A percentile compares a stretch with the other conserved stretches of the same genome.
Evolutionary conservation across 1,140 invertebrate genomes (phyloP).

Genomic region (Drosophila burlai): DNA sequence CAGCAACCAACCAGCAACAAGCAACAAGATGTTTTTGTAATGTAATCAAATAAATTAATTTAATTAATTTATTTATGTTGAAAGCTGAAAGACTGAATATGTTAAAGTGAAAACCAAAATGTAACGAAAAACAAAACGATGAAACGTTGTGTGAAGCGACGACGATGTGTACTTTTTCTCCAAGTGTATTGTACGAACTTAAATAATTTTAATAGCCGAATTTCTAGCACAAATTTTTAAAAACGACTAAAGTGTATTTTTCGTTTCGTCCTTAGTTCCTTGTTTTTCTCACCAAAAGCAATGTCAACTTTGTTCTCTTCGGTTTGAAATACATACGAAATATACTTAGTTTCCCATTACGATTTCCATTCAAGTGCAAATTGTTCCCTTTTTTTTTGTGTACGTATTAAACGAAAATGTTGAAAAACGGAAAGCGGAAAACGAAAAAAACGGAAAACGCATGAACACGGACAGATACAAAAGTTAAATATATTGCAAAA

Average conservation of each 20-base stretch:
- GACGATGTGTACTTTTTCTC: slow-evolving; percentile 66
- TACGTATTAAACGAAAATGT: slow-evolving; percentile 49
- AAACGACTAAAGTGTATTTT: slow-evolving; percentile 33
- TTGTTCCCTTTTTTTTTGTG: slow-evolving; percentile 45
- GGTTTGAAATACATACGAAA: background rate
- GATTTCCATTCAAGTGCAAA: slow-evolving; percentile 51
- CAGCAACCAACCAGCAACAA: slow-evolving; percentile 59
- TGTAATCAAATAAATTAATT: slow-evolving; percentile 83
- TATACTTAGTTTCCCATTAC: slow-evolving; percentile 3
- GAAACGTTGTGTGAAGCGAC: slow-evolving; percentile 23
- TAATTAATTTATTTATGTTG: slow-evolving; percentile 82
- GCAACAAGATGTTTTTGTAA: slow-evolving; percentile 66
- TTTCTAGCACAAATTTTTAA: slow-evolving; percentile 81
- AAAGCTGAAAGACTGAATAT: slow-evolving; percentile 85
- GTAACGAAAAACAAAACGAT: slow-evolving; percentile 49
- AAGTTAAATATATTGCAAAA: slow-evolving; percentile 79
- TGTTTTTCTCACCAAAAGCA: background rate
- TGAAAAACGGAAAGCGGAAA: slow-evolving; percentile 41
- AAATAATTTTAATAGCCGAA: slow-evolving; percentile 84
- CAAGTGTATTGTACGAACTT: slow-evolving; percentile 70
- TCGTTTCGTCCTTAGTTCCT: slow-evolving; percentile 23
- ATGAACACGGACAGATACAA: slow-evolving; percentile 54
- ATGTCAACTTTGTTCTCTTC: slow-evolving; percentile 1
- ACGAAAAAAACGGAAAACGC: slow-evolving; percentile 42
- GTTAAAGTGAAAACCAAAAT: slow-evolving; percentile 71